Evolutionary conservation across 2,888 invertebrate species (phyloP).

Genomic region (Dimorphilus gyrociliatus): DNA sequence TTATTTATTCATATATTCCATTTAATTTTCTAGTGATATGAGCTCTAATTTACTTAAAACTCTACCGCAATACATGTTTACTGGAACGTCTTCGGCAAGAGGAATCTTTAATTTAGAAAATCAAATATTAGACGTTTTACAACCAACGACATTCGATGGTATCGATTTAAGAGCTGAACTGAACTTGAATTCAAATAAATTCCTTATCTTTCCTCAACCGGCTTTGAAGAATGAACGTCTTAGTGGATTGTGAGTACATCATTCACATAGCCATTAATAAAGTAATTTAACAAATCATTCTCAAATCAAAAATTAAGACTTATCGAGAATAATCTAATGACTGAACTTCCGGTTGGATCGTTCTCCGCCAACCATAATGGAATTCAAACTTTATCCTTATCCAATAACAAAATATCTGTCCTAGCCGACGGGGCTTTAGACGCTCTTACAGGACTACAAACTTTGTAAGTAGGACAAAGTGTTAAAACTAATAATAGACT

Average conservation of each 20-base stretch:
- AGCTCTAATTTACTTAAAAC: too few relatives aligned
- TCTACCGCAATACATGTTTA: too few relatives aligned
- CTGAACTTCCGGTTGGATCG: conserved; percentile 12
- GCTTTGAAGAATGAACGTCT: conserved; percentile 11
- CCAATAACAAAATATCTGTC: conserved; percentile 10
- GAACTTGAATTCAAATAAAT: conserved; percentile 10
- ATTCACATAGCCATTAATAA: not conserved
- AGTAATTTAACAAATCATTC: not conserved
- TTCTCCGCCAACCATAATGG: conserved; percentile 10
- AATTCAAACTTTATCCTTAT: conserved; percentile 10
- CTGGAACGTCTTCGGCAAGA: too few relatives aligned
- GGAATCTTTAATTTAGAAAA: too few relatives aligned
- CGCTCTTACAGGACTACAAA: conserved; percentile 9
- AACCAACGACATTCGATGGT: conserved; percentile 12
- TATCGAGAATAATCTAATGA: not conserved
- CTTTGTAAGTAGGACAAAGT: conserved; percentile 12
- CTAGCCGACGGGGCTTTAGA: conserved; percentile 11
- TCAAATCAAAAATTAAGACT: not conserved
- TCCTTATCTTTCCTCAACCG: conserved; percentile 11
- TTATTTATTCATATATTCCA: too few relatives aligned
- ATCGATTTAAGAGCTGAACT: conserved; percentile 9
- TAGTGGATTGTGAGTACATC: conserved; percentile 9
- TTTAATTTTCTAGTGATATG: too few relatives aligned
- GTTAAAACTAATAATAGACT: too few relatives aligned
- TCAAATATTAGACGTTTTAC: conserved; percentile 11